Evolutionary conservation across 1,140 invertebrate genomes (phyloP), one percentile per base, ranked within the genome.

Genomic region (Phymorhynchus buccinoides): DNA sequence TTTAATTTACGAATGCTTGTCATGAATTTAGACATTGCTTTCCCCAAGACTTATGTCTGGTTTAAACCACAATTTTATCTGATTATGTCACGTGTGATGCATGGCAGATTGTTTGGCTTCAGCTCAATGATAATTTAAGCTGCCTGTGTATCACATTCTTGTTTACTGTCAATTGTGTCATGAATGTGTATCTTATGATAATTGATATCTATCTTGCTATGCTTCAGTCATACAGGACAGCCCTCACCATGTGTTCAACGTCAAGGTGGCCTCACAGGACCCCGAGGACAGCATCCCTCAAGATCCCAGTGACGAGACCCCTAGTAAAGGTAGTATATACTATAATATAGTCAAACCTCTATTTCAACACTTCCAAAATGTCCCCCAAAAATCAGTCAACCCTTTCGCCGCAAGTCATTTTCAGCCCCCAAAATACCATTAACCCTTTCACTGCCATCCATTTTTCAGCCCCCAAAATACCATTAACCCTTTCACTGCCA

Each of bases 241-340:
- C 32, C 77, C 96, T 4, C 71, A 95, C 94, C 90, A 96, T 89
- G 96, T 96, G 90, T 97, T 97, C 94, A 95, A 94, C 87, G 96
- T 98, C 90, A 73, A 78, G 80, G 80, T 90, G 62, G 44, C 68
- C 30, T 88, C 89, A 62, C 88, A 88, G 81, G 86, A 87, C 39
- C 27, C 66, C 30, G 87, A 90, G 35, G 80, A 87, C 4, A 79
- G 78, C 30, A 82, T 86, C 30, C 39, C 79, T 80, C 83, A 75
- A 83, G 71, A 75, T 35, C 56, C 66, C 35, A 18, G 1, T 37
- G 41, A 71, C 32, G 81, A 44, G 1, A 41, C n/a, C 12, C 39
- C 39, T 27, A 32, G 4, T 27, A 68, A 71, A 71, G 41, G 66
- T 66, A 68, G 37, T 0, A 62, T 39, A 7, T 62, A 39, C 4